phyloP scores from a whole-genome alignment of 2,797 vertebrate genomes.

The Propithecus deckenii region DNA sequence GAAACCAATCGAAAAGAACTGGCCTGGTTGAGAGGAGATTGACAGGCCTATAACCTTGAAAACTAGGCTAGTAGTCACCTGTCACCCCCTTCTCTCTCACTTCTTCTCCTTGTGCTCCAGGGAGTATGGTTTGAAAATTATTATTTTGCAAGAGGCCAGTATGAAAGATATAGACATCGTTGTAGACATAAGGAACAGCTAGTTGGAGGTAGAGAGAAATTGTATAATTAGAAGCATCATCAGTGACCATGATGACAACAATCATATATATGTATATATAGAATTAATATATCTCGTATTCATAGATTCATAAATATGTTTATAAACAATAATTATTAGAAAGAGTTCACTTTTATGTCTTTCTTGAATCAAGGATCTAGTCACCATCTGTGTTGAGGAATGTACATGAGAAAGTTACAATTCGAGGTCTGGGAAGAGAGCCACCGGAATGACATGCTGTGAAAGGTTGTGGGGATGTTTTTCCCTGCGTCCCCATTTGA shows the following conservation, averaged over 20 bases:
- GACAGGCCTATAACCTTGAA: neutral
- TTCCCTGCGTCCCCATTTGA: constrained; percentile 57
- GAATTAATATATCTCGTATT: neutral
- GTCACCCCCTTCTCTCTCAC: neutral
- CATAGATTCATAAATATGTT: neutral
- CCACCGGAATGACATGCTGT: neutral
- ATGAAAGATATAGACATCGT: neutral
- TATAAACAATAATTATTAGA: constrained; percentile 26
- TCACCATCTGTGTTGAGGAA: neutral
- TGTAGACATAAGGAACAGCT: neutral
- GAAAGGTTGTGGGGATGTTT: neutral
- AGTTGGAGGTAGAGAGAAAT: neutral
- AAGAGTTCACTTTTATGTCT: constrained; percentile 38
- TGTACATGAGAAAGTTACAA: neutral
- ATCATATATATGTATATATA: neutral
- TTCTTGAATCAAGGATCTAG: constrained; percentile 46
- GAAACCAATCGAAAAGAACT: neutral
- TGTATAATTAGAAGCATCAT: neutral
- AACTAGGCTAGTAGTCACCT: neutral
- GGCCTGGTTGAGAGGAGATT: neutral
- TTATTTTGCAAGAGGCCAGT: neutral
- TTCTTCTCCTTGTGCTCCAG: neutral
- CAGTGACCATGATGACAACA: neutral
- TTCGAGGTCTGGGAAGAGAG: neutral
- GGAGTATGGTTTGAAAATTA: neutral